Evolutionary conservation across 2,113 vertebrate species (phyloP), one percentile per base, ranked within the genome.

Genomic region (Ageneiosus marmoratus): DNA sequence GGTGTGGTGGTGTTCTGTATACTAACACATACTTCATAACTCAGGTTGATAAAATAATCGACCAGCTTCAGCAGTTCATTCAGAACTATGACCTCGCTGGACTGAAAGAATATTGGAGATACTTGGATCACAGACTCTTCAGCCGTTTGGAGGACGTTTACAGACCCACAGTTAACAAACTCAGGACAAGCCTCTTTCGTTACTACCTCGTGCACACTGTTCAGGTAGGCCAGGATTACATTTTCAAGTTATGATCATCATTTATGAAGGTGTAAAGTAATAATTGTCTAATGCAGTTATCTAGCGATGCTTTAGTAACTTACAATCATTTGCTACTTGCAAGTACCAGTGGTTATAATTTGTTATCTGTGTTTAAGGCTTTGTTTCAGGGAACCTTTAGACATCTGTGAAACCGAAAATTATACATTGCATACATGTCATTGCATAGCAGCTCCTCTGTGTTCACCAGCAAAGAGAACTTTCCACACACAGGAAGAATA

Each of bases 11-110:
- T 15, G 12, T 41, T 3, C 37, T 41, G 37, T 46, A 22, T 55
- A 34, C 20, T 70, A 72, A 65, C n/a, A 10, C 16, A n/a, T 4
- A 4, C 37, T 27, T 70, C 6, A 22, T 41, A 50, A 18, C 77
- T 2, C 88, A 99, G 98, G 98, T 98, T 91, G 98, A 99, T 90
- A 97, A 97, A 89, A 98, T 99, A 88, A 96, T 99, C 37, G 97
- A 99, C 0, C 97, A 99, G 91, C 90, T 99, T 76, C 96, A 97
- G 90, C 95, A 95, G 84, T 93, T 97, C 4, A 94, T 98, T 81
- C 96, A 96, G 90, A 93, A 82, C 83, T 97, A 94, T 1, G 98
- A 99, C 67, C 92, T 99, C 87, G 55, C 87, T 0, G 96, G 96
- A 9, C 89, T 99, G 74, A 94, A 96, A 86, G 97, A 99, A 86